Evolutionary conservation across 2,113 vertebrate genomes (phyloP), one percentile per base, ranked within the genome.

Genomic region (Chunga burmeisteri): DNA sequence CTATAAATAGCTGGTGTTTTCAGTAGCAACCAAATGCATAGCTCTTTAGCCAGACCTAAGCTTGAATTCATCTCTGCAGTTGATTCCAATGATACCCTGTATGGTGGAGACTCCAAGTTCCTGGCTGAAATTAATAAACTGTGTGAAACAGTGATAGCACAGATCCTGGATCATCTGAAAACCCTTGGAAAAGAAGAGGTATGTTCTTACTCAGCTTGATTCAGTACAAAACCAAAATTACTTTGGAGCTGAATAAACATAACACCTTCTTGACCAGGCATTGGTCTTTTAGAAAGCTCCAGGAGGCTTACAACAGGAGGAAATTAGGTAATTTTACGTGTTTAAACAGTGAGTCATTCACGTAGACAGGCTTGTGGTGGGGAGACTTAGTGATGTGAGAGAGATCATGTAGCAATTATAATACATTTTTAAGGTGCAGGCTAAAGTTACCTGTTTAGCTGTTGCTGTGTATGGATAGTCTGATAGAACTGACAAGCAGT

Each of bases 81-180:
- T 85, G 99, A 99, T 96, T 99, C 99, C 90, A 99, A 99, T 10
- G 99, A 99, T 96, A 97, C 98, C 20, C 98, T 99, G 19, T 99
- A 99, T 6, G 99, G 99, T 13, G 99, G 99, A 86, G 99, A 99
- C 97, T 97, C 99, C 81, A 99, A 99, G 97, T 99, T 99, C 84
- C 95, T 99, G 55, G 97, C 98, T 5, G 99, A 99, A 97, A 99
- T 99, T 96, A 99, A 98, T 97, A 99, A 99, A 88, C 97, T 99
- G 78, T 99, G 99, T 22, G 99, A 99, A 97, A 99, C 99, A 1
- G 98, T 99, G 94, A 99, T 99, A 13, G 98, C 98, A 49, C 99
- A 99, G 96, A 99, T 99, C 95, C 98, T 99, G 96, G 99, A 99
- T 93, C 99, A 99, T 26, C 98, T 99, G 94, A 99, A 99, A 97